A percentile compares a stretch with the other conserved stretches of the same genome.
Evolutionary conservation across 1,140 invertebrate species (phyloP).

Genomic region (Neotoxoptera formosana): DNA sequence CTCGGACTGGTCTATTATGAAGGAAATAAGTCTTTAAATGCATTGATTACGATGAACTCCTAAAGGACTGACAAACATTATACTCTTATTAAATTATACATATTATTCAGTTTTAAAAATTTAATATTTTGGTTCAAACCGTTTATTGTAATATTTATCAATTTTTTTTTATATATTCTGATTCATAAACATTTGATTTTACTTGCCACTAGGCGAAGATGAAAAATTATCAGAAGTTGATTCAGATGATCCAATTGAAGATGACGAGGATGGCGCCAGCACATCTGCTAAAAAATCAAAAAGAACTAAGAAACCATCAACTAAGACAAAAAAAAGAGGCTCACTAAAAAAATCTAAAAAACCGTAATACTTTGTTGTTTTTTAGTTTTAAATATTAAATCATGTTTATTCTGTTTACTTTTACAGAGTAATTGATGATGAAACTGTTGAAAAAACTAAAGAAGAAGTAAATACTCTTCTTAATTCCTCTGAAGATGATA

Average conservation of each 20-base stretch:
- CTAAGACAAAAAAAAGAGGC: not conserved
- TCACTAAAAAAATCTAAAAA: constrained; percentile 58
- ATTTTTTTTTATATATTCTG: not conserved
- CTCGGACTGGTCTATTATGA: too few species aligned
- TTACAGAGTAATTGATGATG: constrained; percentile 58
- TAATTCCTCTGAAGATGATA: constrained; percentile 60
- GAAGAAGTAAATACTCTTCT: constrained; percentile 42
- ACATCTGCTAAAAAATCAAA: constrained; percentile 4
- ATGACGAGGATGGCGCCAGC: constrained; percentile 15
- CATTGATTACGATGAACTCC: not conserved
- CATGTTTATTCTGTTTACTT: constrained; percentile 56
- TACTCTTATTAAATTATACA: not conserved
- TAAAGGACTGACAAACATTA: not conserved
- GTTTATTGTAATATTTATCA: not conserved
- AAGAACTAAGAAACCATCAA: constrained; percentile 5
- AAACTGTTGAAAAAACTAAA: constrained; percentile 55
- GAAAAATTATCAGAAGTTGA: constrained; percentile 56
- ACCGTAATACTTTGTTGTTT: not conserved
- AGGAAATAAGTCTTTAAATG: not conserved
- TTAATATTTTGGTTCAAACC: not conserved
- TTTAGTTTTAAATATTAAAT: not conserved
- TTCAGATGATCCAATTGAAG: constrained; percentile 49
- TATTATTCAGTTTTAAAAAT: not conserved
- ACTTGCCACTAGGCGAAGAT: not conserved
- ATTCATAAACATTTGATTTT: not conserved